phyloP scores from a whole-genome alignment of 2,888 invertebrate genomes.

The Drosophila histrio region DNA sequence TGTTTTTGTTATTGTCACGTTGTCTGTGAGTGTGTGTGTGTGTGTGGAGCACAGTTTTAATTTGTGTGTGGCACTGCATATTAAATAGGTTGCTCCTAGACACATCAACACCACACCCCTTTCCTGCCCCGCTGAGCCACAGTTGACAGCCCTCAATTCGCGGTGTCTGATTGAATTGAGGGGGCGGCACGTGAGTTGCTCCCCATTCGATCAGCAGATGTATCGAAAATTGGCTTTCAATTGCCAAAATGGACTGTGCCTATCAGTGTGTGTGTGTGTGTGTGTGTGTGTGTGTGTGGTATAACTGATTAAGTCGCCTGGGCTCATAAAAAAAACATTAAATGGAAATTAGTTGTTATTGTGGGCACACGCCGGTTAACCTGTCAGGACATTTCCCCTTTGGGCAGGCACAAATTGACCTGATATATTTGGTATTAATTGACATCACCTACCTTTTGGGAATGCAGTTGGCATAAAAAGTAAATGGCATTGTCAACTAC shows the following conservation, averaged over 20 bases:
- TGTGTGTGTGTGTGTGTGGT: neutral
- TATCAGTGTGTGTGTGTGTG: neutral
- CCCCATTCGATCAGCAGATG: slow-evolving; percentile 30
- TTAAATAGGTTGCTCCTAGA: slow-evolving; percentile 47
- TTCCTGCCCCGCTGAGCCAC: neutral
- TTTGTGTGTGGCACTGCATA: slow-evolving; percentile 71
- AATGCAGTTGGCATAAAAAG: neutral
- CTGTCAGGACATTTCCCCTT: slow-evolving; percentile 18
- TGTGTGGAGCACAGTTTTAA: slow-evolving; percentile 57
- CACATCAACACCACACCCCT: slow-evolving; percentile 21
- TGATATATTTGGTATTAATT: slow-evolving; percentile 32
- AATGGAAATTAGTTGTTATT: slow-evolving; percentile 41
- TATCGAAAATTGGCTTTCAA: slow-evolving; percentile 38
- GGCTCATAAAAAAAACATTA: slow-evolving; percentile 48
- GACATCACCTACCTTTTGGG: slow-evolving; percentile 9
- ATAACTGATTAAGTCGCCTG: slow-evolving; percentile 40
- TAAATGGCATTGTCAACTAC: neutral
- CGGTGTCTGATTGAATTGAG: slow-evolving; percentile 50
- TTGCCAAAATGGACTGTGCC: slow-evolving; percentile 21
- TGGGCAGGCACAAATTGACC: slow-evolving; percentile 27
- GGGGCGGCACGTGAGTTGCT: slow-evolving; percentile 29
- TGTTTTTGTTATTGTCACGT: slow-evolving; percentile 27
- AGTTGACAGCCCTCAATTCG: slow-evolving; percentile 5
- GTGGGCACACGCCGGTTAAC: slow-evolving; percentile 7
- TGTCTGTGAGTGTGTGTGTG: slow-evolving; percentile 41